A percentile compares a stretch with the other conserved stretches of the same genome.
phyloP scores from a whole-genome alignment of 1,140 invertebrate genomes.

The Pinna nobilis region DNA sequence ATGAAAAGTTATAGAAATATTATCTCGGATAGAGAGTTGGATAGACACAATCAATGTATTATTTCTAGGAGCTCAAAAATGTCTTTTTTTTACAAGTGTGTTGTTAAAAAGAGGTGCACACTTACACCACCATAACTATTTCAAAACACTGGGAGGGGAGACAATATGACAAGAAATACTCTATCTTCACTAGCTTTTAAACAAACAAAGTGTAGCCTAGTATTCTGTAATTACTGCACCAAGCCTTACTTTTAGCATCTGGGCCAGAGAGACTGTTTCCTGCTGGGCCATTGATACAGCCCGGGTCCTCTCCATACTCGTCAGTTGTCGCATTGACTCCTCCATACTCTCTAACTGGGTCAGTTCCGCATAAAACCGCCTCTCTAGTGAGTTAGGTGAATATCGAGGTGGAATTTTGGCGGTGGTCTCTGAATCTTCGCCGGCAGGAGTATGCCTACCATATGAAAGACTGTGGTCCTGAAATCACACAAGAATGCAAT shows the following conservation, averaged over 20 bases:
- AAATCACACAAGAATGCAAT: background rate
- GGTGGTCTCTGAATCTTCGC: slow-evolving; percentile 26
- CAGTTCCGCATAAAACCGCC: slow-evolving; percentile 66
- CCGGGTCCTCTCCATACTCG: slow-evolving; percentile 68
- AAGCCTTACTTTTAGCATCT: slow-evolving; percentile 70
- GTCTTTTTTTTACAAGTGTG: too few species aligned
- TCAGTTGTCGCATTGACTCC: slow-evolving; percentile 69
- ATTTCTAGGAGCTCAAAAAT: too few species aligned
- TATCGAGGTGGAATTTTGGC: slow-evolving; percentile 42
- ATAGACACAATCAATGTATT: too few species aligned
- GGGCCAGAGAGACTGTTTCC: slow-evolving; percentile 73
- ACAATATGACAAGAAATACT: too few species aligned
- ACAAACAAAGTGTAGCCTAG: background rate
- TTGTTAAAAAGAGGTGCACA: too few species aligned
- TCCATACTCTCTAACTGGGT: slow-evolving; percentile 72
- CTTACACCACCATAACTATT: too few species aligned
- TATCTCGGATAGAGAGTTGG: too few species aligned
- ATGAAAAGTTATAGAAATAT: too few species aligned
- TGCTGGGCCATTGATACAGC: slow-evolving; percentile 73
- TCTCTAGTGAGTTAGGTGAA: slow-evolving; percentile 68
- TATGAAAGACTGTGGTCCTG: slow-evolving; percentile 7
- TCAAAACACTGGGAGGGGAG: too few species aligned
- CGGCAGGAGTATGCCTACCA: slow-evolving; percentile 10
- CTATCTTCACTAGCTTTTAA: too few species aligned
- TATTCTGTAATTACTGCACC: background rate